Evolutionary conservation across 2,888 invertebrate genomes (phyloP).

Genomic region (Eustalomyia histrio): DNA sequence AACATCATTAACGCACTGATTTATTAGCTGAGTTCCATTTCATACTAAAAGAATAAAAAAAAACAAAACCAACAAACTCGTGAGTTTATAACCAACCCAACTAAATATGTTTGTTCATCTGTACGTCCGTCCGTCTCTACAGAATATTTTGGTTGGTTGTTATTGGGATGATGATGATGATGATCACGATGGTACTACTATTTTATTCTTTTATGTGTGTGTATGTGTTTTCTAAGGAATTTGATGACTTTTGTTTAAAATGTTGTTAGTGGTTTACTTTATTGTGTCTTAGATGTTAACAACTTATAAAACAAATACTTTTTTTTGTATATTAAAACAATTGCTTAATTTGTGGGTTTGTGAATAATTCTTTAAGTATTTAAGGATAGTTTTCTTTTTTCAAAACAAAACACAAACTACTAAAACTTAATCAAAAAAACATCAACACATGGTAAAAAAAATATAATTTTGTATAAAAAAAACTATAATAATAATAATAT

Average conservation of each 20-base stretch:
- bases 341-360: constrained; percentile 65
- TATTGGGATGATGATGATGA: neutral
- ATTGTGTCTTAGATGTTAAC: constrained; percentile 62
- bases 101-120: constrained; percentile 2
- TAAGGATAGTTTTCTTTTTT: constrained; percentile 47
- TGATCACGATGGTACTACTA: neutral
- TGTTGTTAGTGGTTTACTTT: constrained; percentile 46
- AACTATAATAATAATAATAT: constrained; percentile 45
- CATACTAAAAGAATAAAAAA: constrained; percentile 43
- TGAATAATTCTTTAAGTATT: neutral
- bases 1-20: constrained; percentile 80
- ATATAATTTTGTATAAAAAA: constrained; percentile 21
- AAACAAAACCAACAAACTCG: constrained; percentile 42
- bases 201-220: neutral
- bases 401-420: neutral
- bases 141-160: constrained; percentile 1
- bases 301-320: constrained; percentile 63
- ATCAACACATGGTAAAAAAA: constrained; percentile 59
- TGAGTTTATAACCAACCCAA: constrained; percentile 42
- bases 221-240: constrained; percentile 61
- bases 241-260: constrained; percentile 42
- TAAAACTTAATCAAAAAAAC: constrained; percentile 42
- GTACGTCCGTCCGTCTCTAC: neutral
- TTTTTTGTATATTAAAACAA: constrained; percentile 28
- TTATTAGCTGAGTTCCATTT: constrained; percentile 78